A percentile compares a stretch with the other conserved stretches of the same genome.
These are phyloP conservation scores for Acanthiza pusilla DNA, from an alignment of 2,797 vertebrate genomes.

Conservation along the genomic window DNA sequence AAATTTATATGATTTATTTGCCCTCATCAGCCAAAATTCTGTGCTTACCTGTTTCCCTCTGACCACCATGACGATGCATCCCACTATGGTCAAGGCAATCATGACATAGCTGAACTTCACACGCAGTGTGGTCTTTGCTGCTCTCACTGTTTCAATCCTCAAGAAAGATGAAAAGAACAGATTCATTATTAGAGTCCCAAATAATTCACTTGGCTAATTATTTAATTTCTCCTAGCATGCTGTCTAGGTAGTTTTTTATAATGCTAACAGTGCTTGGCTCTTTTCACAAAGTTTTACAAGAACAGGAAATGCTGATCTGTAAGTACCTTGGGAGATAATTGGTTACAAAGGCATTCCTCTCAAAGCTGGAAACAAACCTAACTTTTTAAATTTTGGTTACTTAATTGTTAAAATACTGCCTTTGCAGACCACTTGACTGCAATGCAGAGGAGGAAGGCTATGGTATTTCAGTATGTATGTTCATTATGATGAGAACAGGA, in stretches of 20 bases:
- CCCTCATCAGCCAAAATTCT: background rate
- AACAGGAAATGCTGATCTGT: background rate
- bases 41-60: constrained; percentile 86
- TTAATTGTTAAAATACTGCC: background rate
- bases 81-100: constrained; percentile 79
- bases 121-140: constrained; percentile 82
- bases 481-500: background rate
- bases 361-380: background rate
- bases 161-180: background rate
- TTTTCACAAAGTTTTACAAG: background rate
- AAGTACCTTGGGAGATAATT: background rate
- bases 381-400: background rate
- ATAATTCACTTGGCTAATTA: background rate
- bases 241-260: background rate
- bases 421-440: background rate
- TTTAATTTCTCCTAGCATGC: background rate
- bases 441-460: background rate
- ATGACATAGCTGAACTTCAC: constrained; percentile 86
- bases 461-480: background rate
- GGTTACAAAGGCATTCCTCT: background rate
- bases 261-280: background rate
- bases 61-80: constrained; percentile 79
- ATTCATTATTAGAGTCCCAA: background rate
- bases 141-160: constrained; percentile 85
- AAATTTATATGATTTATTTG: background rate